Base-by-base conservation (phyloP, 2,113 vertebrate genomes). In the Strix aluco region DNA sequence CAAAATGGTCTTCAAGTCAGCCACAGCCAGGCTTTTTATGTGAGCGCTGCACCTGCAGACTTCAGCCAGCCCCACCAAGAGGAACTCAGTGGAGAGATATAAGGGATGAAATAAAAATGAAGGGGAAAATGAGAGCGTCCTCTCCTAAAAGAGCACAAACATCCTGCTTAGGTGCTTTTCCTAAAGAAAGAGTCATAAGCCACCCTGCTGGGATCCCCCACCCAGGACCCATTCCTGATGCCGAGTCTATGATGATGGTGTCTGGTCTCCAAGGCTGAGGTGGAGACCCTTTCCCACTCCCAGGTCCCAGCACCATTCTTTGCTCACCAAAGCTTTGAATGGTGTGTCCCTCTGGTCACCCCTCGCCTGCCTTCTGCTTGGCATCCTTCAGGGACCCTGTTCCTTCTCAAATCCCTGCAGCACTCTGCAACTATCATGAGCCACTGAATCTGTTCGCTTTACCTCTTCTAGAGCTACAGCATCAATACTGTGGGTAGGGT, bases 361-460 rank as follows among this genome's bases (percentile, higher is more conserved):
- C 30, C 36, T 18, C 15, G 4, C 40, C 46, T 26, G 14, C 5
- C 18, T 22, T 63, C 17, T 66, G 17, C 51, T 26, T 20, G n/a
- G 13, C 42, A n/a, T 16, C 61, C 80, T 6, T 0, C 34, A 29
- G 32, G 34, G 22, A 52, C 42, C 42, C 4, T 26, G 13, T 46
- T 21, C 42, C 7, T 32, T 44, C 67, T 52, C 25, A 55, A 2
- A 38, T 12, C 49, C n/a, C 36, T 44, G 19, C 40, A 59, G 27
- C 59, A 10, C 25, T 26, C 8, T 42, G 32, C 65, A 26, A 36
- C 15, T 25, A 1, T 6, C 63, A 16, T 6, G 38, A 81, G 42
- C 29, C 69, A 30, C 1, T 2, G 32, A 40, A 59, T 19, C 57
- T n/a, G 1, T 27, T 38, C 0, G 1, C 23, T 15, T 74, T 17